Conservation (phyloP, 2,888 invertebrate species). For the Protodeltote pygarga region DNA sequence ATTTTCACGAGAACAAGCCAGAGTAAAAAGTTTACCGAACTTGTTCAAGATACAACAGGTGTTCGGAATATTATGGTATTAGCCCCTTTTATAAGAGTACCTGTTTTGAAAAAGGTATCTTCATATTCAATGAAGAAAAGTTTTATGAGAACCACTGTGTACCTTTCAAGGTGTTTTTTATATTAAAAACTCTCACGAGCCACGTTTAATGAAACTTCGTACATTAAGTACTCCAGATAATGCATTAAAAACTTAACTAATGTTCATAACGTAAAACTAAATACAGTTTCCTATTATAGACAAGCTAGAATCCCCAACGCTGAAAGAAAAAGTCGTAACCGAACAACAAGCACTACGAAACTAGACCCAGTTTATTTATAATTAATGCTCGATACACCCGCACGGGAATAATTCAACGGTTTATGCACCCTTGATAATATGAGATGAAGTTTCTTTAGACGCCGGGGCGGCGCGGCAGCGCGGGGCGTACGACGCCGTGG, state of each 20-base stretch:
- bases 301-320: slow-evolving; percentile 27
- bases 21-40: slow-evolving; percentile 82
- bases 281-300: slow-evolving; percentile 25
- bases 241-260: slow-evolving; percentile 13
- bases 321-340: slow-evolving; percentile 48
- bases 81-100: slow-evolving; percentile 60
- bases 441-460: slow-evolving; percentile 84
- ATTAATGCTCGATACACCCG: slow-evolving; percentile 78
- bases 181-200: slow-evolving; percentile 30
- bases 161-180: slow-evolving; percentile 27
- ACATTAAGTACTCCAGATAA: slow-evolving; percentile 10
- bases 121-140: slow-evolving; percentile 54
- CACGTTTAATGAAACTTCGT: slow-evolving; percentile 24
- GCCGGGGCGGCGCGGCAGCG: slow-evolving; percentile 72
- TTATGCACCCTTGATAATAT: slow-evolving; percentile 84
- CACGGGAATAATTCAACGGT: slow-evolving; percentile 80
- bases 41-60: slow-evolving; percentile 81
- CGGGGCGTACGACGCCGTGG: slow-evolving; percentile 74
- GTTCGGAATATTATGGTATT: slow-evolving; percentile 74
- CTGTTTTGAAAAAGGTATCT: slow-evolving; percentile 52
- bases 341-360: slow-evolving; percentile 57
- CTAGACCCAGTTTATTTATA: slow-evolving; percentile 75
- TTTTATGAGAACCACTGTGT: slow-evolving; percentile 48
- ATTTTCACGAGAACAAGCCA: slow-evolving; percentile 70
- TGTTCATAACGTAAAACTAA: slow-evolving; percentile 10